Evolutionary conservation across 2,113 vertebrate species (phyloP).

Genomic region (Phaethornis superciliosus): DNA sequence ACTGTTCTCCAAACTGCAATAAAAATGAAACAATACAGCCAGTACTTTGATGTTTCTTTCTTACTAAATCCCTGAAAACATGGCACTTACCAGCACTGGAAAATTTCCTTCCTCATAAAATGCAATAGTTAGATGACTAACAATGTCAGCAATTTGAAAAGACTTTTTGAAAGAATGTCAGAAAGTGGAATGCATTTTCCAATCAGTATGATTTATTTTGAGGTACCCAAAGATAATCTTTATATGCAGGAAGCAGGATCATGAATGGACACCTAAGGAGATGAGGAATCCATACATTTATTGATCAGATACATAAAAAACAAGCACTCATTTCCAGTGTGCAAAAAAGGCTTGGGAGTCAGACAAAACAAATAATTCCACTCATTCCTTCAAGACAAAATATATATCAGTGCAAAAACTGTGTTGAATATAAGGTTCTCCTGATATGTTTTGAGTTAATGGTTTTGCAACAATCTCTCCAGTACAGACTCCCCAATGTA

Average conservation of each 20-base stretch:
- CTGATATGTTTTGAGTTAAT: constrained; percentile 48
- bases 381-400: constrained; percentile 68
- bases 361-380: constrained; percentile 79
- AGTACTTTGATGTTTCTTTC: constrained; percentile 37
- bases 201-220: neutral
- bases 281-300: constrained; percentile 15
- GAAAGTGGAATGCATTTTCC: neutral
- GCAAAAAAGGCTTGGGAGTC: constrained; percentile 54
- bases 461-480: constrained; percentile 13
- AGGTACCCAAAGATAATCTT: neutral
- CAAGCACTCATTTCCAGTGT: neutral
- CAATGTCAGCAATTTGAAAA: constrained; percentile 6
- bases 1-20: neutral
- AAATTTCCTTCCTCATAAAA: constrained; percentile 9
- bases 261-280: neutral
- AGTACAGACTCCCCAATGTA: neutral
- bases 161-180: neutral
- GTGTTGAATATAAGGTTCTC: constrained; percentile 39
- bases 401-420: constrained; percentile 56
- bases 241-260: neutral
- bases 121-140: constrained; percentile 10
- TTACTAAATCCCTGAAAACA: constrained; percentile 26
- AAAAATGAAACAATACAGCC: constrained; percentile 4
- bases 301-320: neutral
- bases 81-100: neutral